These are phyloP conservation scores for Nemopilema nomurai DNA, from an alignment of 30 jellyfish, hydroid and myxozoan genomes.

Conservation along the genomic window DNA sequence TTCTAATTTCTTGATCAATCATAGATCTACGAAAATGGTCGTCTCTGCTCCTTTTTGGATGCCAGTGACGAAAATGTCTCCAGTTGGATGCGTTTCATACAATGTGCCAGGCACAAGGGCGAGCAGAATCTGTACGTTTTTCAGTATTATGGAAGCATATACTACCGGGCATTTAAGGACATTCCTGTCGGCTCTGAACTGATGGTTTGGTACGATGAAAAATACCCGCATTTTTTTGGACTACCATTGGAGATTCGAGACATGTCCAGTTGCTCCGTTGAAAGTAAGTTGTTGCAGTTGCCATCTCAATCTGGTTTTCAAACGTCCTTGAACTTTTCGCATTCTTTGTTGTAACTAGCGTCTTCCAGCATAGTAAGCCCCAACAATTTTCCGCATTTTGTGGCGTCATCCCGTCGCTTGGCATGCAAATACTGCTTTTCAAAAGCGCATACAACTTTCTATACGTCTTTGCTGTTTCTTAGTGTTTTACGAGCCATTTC, in stretches of 20 bases:
- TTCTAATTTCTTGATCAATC: neutral
- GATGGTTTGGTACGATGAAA: conserved; percentile 98
- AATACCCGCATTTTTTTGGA: conserved; percentile 96
- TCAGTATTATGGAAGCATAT: conserved; percentile 93
- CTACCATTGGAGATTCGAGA: conserved; percentile 92
- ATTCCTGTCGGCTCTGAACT: conserved; percentile 90
- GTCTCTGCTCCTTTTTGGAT: conserved; percentile 82
- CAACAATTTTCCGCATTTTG: no score
- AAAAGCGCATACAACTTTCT: no score
- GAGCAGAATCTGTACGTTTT: conserved; percentile 93
- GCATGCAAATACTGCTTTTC: no score
- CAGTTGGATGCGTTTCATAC: conserved; percentile 98
- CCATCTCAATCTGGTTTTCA: neutral
- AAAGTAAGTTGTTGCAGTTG: conserved; percentile 69
- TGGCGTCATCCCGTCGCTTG: no score
- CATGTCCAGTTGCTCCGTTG: conserved; percentile 89
- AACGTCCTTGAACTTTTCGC: neutral
- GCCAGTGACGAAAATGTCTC: conserved; percentile 97
- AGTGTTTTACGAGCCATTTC: no score
- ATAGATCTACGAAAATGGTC: conserved; percentile 86
- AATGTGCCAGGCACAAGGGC: conserved; percentile 94
- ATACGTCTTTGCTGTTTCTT: no score
- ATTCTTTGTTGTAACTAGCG: no score
- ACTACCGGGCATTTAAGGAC: conserved; percentile 97
- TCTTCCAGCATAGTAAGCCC: no score